Evolutionary conservation across 2,113 vertebrate species (phyloP).

Genomic region (Phalacrocorax pelagicus): DNA sequence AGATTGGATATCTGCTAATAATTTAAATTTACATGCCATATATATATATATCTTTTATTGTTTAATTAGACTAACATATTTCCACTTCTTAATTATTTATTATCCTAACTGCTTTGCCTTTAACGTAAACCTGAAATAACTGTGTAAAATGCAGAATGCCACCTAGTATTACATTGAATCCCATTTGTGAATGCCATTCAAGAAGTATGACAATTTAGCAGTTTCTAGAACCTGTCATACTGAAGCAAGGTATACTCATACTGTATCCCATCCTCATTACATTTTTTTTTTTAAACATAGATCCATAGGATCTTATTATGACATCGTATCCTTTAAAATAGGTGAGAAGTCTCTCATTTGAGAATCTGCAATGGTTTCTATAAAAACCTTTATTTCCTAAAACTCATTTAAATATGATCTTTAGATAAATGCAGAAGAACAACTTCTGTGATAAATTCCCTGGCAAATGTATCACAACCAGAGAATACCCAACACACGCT

Average conservation of each 20-base stretch:
- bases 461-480: neutral
- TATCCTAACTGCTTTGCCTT: neutral
- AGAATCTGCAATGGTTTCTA: neutral
- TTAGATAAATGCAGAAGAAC: neutral
- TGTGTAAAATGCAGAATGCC: neutral
- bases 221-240: neutral
- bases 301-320: neutral
- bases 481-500: neutral
- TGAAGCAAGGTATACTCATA: neutral
- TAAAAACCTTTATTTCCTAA: neutral
- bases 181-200: neutral
- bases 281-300: neutral
- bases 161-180: neutral
- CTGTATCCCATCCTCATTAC: neutral
- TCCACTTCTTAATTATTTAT: constrained; percentile 14
- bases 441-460: neutral
- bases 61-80: constrained; percentile 9
- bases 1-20: neutral
- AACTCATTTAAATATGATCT: neutral
- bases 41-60: neutral
- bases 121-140: neutral
- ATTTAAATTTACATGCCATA: constrained; percentile 23
- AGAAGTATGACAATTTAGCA: neutral
- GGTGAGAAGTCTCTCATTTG: neutral
- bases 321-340: neutral